phyloP scores from a whole-genome alignment of 2,113 vertebrate genomes.

The Lasiurus borealis region DNA sequence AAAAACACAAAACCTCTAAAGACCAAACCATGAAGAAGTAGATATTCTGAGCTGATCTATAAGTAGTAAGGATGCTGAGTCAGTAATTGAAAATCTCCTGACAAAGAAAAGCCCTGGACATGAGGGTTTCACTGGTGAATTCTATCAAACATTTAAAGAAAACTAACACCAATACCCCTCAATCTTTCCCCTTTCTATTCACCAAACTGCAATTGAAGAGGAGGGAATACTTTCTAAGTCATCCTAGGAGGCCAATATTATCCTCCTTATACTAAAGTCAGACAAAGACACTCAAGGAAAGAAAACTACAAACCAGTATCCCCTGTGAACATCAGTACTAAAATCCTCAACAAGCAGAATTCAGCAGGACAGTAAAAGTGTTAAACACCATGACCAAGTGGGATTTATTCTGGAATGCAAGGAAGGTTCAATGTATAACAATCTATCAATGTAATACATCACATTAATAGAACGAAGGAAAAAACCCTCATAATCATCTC shows the following conservation, averaged over 20 bases:
- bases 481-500: not conserved
- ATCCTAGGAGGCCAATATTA: not conserved
- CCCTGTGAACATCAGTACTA: not conserved
- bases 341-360: not conserved
- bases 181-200: not conserved
- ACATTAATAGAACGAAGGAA: slow-evolving; percentile 7
- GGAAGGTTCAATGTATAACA: not conserved
- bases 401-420: slow-evolving; percentile 4
- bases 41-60: not conserved
- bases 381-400: not conserved
- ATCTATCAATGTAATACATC: not conserved
- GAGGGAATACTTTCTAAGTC: not conserved
- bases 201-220: not conserved
- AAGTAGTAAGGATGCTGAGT: not conserved
- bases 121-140: not conserved
- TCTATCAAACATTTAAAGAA: not conserved
- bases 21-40: not conserved
- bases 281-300: not conserved
- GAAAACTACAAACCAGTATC: not conserved
- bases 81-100: not conserved
- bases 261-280: not conserved
- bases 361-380: not conserved
- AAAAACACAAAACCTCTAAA: not conserved
- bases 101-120: not conserved
- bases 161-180: not conserved